Base-by-base conservation (phyloP, 2,113 vertebrate species). In the Sinocyclocheilus anophthalmus region DNA sequence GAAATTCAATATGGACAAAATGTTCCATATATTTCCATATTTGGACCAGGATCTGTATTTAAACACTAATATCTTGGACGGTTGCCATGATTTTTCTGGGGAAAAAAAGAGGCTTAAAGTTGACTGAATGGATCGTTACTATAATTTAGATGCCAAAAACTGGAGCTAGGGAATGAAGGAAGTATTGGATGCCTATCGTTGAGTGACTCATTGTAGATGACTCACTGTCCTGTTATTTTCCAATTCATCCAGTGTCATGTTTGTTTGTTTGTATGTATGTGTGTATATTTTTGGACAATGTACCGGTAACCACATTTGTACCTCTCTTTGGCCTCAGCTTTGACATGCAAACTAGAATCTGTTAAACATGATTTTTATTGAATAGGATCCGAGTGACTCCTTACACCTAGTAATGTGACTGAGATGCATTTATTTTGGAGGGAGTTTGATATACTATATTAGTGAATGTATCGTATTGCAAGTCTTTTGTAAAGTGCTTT, bases 391-490 rank as follows among this genome's bases (percentile, higher is more conserved):
- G 91, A 88, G 89, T 90, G 89, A 86, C 3, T 81, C 63, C 87
- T 53, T 11, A 76, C 79, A 69, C 42, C 50, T 24, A 70, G 83
- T 65, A 79, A 33, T 63, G 85, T 86, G 86, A 88, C 85, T 81
- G 76, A 45, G 93, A 94, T 94, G 95, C 67, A 65, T 81, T 76
- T 78, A 67, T 86, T 42, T 18, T 53, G 94, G 96, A 94, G 93
- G 95, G 95, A 94, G 95, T 96, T 95, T 96, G 94, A 95, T 97
- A 97, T 96, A 96, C 95, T 90, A 94, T 98, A 96, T 33, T 96
- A 98, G 97, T 98, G 97, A 99, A 97, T 98, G 97, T 99, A 98
- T 95, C 93, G 97, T 98, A 96, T 94, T 72, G 96, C 93, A 92
- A 96, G 95, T 97, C 81, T 94, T 96, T 96, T 97, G 97, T 97